Percentiles rank a stretch among this genome's conserved stretches.
Evolutionary conservation across 1,140 invertebrate species (phyloP).

Genomic region (Stegodyphus mimosarum): DNA sequence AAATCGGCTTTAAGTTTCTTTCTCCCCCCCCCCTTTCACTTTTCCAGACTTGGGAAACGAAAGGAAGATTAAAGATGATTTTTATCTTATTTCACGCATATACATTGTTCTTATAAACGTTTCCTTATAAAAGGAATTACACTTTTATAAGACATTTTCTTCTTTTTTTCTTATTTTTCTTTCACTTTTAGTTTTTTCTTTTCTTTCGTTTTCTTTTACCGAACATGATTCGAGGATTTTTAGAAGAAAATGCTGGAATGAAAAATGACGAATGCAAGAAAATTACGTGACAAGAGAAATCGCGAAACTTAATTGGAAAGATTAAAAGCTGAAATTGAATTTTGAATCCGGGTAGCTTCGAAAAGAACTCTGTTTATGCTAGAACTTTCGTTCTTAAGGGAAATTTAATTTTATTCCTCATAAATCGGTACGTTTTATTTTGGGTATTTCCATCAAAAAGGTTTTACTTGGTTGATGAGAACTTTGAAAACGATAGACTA

Average conservation of each 20-base stretch:
- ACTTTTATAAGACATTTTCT: neutral
- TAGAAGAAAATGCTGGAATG: neutral
- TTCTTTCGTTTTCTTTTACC: conserved; percentile 2
- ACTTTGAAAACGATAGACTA: too few species aligned
- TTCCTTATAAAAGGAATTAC: conserved; percentile 19
- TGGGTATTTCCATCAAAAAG: too few species aligned
- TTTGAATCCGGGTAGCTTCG: neutral
- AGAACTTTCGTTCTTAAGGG: too few species aligned
- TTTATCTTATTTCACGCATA: conserved; percentile 19
- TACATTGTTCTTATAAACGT: conserved; percentile 20
- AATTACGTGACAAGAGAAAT: conserved; percentile 1
- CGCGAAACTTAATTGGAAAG: conserved; percentile 16
- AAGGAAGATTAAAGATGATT: neutral
- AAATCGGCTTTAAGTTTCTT: neutral
- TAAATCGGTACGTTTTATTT: too few species aligned
- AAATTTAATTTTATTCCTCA: too few species aligned
- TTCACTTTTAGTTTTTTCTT: too few species aligned
- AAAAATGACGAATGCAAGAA: neutral
- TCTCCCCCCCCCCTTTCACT: neutral
- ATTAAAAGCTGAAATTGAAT: neutral
- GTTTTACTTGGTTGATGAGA: too few species aligned
- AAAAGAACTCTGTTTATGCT: too few species aligned
- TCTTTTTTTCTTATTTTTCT: neutral
- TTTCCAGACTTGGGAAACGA: neutral
- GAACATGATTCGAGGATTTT: too few species aligned